Conservation (phyloP, 2,113 vertebrate genomes). For the Cisticola juncidis region DNA sequence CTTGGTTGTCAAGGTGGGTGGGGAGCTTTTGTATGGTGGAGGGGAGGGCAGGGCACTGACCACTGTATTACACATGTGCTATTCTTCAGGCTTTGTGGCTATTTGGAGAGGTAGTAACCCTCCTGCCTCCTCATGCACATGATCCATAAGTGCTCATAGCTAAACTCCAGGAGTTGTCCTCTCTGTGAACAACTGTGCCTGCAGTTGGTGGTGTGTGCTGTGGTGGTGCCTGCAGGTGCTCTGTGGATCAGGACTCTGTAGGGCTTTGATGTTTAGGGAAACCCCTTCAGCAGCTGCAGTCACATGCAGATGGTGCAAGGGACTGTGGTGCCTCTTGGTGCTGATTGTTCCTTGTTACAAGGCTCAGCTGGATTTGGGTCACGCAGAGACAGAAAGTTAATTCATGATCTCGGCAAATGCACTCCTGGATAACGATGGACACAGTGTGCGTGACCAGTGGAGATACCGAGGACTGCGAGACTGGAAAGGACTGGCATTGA, state of each 20-base stretch:
- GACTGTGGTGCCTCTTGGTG: not conserved
- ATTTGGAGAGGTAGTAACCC: not conserved
- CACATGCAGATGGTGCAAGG: fast-evolving
- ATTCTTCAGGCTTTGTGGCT: not conserved
- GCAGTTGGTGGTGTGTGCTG: too few species aligned
- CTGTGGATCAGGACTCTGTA: not conserved
- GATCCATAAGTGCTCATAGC: not conserved
- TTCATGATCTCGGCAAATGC: not conserved
- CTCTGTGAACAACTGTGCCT: too few species aligned
- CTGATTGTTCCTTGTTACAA: not conserved
- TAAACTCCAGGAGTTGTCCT: not conserved
- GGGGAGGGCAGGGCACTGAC: not conserved
- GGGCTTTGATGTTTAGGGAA: fast-evolving
- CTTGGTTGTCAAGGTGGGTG: not conserved
- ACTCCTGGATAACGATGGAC: not conserved
- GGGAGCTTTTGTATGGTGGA: fast-evolving
- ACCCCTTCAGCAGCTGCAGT: not conserved
- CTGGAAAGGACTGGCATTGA: not conserved
- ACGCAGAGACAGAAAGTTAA: not conserved
- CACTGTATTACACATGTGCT: fast-evolving
- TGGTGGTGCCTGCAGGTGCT: not conserved
- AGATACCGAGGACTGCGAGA: fast-evolving
- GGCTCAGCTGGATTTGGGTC: not conserved
- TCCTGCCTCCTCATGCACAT: not conserved
- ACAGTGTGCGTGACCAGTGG: fast-evolving